phyloP scores from a whole-genome alignment of 2,888 invertebrate genomes.

The Calameuta idolon region DNA sequence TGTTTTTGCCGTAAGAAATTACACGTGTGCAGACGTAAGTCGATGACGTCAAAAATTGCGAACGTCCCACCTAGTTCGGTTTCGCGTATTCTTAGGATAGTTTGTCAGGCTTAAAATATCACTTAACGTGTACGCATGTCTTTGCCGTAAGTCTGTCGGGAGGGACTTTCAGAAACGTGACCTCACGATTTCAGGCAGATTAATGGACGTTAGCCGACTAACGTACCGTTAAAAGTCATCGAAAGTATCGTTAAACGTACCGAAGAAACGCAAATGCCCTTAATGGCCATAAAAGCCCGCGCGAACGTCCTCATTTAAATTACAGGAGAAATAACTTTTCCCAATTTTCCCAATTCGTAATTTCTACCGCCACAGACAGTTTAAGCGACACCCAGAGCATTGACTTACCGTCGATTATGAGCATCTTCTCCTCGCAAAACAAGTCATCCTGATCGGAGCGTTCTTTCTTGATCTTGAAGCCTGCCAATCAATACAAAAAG shows the following conservation, averaged over 20 bases:
- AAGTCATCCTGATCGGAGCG: constrained; percentile 62
- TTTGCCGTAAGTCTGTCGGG: not conserved
- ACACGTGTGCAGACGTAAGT: not conserved
- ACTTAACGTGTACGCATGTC: not conserved
- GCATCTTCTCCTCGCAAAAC: constrained; percentile 65
- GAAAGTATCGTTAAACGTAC: not conserved
- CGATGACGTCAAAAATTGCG: not conserved
- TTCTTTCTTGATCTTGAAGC: constrained; percentile 61
- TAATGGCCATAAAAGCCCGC: not conserved
- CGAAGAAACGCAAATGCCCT: not conserved
- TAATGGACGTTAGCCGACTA: not conserved
- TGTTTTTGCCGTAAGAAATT: not conserved
- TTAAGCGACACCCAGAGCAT: not conserved
- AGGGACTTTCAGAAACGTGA: not conserved
- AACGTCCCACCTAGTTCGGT: not conserved
- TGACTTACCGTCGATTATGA: constrained; percentile 63
- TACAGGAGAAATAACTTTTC: fast-evolving
- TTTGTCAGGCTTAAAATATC: not conserved
- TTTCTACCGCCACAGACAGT: not conserved
- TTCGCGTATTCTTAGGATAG: not conserved
- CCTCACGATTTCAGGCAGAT: not conserved
- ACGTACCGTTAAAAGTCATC: not conserved
- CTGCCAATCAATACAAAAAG: constrained; percentile 33
- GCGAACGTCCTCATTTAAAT: not conserved
- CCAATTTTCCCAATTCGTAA: not conserved